Base-by-base conservation (phyloP, 1,140 invertebrate genomes). In the Polypedilum vanderplanki region DNA sequence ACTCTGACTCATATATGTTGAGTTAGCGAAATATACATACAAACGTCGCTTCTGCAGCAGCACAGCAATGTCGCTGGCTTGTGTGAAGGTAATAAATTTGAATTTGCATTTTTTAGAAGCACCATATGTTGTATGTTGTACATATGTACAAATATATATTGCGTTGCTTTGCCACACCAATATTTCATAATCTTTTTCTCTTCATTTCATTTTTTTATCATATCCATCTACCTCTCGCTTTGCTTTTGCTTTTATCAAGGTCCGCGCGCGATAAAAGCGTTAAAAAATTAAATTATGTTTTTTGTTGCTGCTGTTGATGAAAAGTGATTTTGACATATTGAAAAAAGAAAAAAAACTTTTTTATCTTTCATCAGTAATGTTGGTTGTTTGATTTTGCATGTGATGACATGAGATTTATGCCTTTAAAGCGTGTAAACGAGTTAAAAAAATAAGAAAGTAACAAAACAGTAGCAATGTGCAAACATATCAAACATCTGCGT, bases 11-110 rank as follows among this genome's bases (percentile, higher is more conserved):
- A 57, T n/a, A 57, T 57, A n/a, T 57, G 12, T 57, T 57, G 46
- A 33, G 24, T 33, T 33, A 33, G 24, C 24, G 24, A 33, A 33
- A 33, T 5, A 33, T 57, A 15, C 46, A 57, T 10, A 46, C 46
- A 57, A 4, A 57, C 46, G 12, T 57, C 46, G 12, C 46, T 57
- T 57, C 3, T 15, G 46, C 46, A 12, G 15, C 15, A 12, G 46
- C 9, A n/a, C n/a, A n/a, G 46, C 24, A 33, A 57, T 57, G 46
- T 57, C 46, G 46, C n/a, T 57, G 12, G 46, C 46, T 57, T 57
- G 65, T 70, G 65, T 70, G 65, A 70, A 70, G 65, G 65, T 70
- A 70, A 70, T 70, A 70, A 70, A 70, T 70, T 70, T 70, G 65
- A 70, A 70, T 70, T 70, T 70, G 65, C 65, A 70, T 70, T 70